phyloP scores from a whole-genome alignment of 2,888 invertebrate species.

The Bellardia bayeri region DNA sequence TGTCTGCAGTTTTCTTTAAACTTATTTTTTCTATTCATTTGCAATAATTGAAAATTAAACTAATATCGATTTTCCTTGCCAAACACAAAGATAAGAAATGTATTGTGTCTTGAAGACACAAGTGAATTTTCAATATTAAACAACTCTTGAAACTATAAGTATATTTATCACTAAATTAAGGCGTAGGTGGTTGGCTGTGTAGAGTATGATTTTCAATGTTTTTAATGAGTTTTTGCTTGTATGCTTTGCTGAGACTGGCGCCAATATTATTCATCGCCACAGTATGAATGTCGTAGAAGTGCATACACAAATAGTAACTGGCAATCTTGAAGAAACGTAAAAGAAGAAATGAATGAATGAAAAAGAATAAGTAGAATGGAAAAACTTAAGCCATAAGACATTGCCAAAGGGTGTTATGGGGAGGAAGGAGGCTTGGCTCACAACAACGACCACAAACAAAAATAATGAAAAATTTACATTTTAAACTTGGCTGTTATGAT shows the following conservation, averaged over 20 bases:
- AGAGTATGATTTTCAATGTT: slow-evolving; percentile 44
- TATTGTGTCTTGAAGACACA: slow-evolving; percentile 8
- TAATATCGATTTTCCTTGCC: background rate
- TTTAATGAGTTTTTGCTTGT: slow-evolving; percentile 41
- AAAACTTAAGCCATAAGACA: slow-evolving; percentile 41
- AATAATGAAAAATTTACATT: slow-evolving; percentile 33
- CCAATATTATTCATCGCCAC: slow-evolving; percentile 68
- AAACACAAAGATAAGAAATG: background rate
- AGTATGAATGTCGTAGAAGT: slow-evolving; percentile 50
- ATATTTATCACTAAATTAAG: slow-evolving; percentile 63
- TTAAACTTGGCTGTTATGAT: slow-evolving; percentile 2
- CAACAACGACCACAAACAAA: slow-evolving; percentile 20
- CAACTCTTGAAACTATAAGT: slow-evolving; percentile 42
- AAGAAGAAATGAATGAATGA: slow-evolving; percentile 28
- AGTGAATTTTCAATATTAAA: slow-evolving; percentile 57
- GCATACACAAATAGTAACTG: slow-evolving; percentile 49
- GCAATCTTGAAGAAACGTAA: slow-evolving; percentile 57
- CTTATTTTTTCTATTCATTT: background rate
- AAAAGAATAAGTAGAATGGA: background rate
- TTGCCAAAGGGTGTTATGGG: slow-evolving; percentile 62
- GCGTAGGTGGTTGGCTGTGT: slow-evolving; percentile 56
- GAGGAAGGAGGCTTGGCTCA: slow-evolving; percentile 35
- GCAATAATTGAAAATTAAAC: slow-evolving; percentile 11
- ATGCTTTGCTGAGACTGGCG: slow-evolving; percentile 66
- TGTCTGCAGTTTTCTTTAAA: no score